Evolutionary conservation across 2,888 invertebrate genomes (phyloP).

Genomic region (Endotricha flammealis): DNA sequence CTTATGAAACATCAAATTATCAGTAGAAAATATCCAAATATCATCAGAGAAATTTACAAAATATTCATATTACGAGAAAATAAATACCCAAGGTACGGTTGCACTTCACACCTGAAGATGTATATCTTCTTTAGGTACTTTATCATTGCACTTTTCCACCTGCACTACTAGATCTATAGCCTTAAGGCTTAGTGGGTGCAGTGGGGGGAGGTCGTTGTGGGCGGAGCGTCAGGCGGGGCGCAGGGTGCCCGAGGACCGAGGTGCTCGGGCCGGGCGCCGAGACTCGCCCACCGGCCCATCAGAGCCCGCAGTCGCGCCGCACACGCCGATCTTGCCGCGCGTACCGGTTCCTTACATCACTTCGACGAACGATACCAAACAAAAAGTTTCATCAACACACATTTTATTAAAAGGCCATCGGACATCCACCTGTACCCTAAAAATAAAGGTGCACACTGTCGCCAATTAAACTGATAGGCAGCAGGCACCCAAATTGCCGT

Average conservation of each 20-base stretch:
- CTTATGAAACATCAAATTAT: no score
- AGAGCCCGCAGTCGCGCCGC: slow-evolving; percentile 58
- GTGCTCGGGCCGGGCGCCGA: slow-evolving; percentile 40
- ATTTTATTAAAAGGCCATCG: no score
- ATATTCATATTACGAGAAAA: no score
- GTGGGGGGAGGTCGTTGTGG: slow-evolving; percentile 48
- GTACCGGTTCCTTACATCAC: slow-evolving; percentile 31
- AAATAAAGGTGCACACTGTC: slow-evolving; percentile 54
- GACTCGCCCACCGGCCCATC: slow-evolving; percentile 56
- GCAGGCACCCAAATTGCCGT: slow-evolving; percentile 69
- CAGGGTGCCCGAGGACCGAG: slow-evolving; percentile 57
- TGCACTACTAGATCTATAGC: slow-evolving; percentile 4
- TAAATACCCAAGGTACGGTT: no score
- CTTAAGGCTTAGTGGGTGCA: slow-evolving; percentile 44
- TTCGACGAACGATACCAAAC: background rate
- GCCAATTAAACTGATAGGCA: slow-evolving; percentile 51
- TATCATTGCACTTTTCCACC: no score
- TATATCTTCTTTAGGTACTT: no score
- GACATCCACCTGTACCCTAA: slow-evolving; percentile 42
- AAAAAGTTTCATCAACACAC: background rate
- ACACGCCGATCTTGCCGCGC: slow-evolving; percentile 54
- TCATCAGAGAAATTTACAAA: no score
- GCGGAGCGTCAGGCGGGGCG: slow-evolving; percentile 66
- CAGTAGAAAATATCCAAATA: no score
- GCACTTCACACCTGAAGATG: no score